Base-by-base conservation (phyloP, 92 coral and sea anemone genomes). In the Zoanthus sociatus region DNA sequence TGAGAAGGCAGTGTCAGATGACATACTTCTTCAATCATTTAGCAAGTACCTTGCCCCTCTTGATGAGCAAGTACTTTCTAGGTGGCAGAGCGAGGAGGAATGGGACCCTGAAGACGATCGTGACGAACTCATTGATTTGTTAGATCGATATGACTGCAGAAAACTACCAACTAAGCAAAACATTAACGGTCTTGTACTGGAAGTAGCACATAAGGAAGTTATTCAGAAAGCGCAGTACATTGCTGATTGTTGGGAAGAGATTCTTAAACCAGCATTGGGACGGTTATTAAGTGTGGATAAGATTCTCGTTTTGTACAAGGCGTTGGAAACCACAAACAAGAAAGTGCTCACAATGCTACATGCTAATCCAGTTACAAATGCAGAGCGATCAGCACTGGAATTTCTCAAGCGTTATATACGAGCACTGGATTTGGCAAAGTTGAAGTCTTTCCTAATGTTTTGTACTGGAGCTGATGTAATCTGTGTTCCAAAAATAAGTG, bases 391-490 rank as follows among this genome's bases (percentile, higher is more conserved):
- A 50, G 77, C 81, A 53, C 31, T 83, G 77, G 68, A 83, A 71
- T 83, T 46, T 33, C 48, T 83, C 45, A 70, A 84, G 33, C 81
- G 70, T 64, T 84, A 63, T 50, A 64, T 84, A 37, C 71, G 81
- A 53, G 87, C 78, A n/a, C 53, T 84, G 84, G 92, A 79, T 54
- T 47, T 90, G 71, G 48, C 86, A 61, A 89, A 86, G 58, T 83
- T 90, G 53, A 90, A 90, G 77, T 89, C 89, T 10, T 84, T 89
- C 76, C 69, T 79, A 55, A 90, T 73, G 90, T 86, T 60, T 86
- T 60, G 66, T 13, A 90, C 93, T 74, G 93, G 93, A 66, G 90
- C 93, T 77, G 90, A 87, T 81, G 87, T 73, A 16, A 86, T 90
- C 37, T 89, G 92, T 84, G 75, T 71, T 71, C 75, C 75, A 71